phyloP scores from a whole-genome alignment of 2,113 vertebrate genomes.

The Elephantulus edwardii region DNA sequence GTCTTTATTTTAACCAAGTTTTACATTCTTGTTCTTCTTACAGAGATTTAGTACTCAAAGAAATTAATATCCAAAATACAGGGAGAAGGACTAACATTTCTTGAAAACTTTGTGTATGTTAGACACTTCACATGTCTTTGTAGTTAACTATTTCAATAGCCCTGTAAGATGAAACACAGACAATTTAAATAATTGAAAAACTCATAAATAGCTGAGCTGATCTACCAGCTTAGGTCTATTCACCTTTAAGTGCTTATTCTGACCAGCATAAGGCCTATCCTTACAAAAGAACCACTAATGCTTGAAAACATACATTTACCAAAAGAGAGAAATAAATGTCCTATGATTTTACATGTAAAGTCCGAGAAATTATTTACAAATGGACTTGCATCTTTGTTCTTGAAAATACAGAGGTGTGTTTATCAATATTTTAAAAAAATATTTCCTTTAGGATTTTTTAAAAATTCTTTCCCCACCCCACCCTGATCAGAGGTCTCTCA shows the following conservation, averaged over 20 bases:
- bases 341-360: not conserved
- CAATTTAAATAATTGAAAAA: slow-evolving; percentile 12
- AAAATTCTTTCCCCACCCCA: not conserved
- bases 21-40: not conserved
- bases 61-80: slow-evolving; percentile 17
- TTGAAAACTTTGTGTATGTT: not conserved
- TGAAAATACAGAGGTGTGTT: not conserved
- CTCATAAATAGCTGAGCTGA: not conserved
- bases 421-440: not conserved
- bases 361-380: slow-evolving; percentile 18
- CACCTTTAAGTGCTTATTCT: not conserved
- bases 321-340: not conserved
- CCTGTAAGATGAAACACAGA: not conserved
- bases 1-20: slow-evolving; percentile 13
- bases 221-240: not conserved
- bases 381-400: not conserved
- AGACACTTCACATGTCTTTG: not conserved
- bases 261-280: not conserved
- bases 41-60: slow-evolving; percentile 42
- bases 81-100: not conserved
- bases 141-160: not conserved
- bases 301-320: not conserved
- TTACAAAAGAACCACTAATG: not conserved
- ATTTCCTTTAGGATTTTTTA: not conserved
- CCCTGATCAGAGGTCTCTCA: not conserved